These are phyloP conservation scores for Diaprepes abbreviatus DNA, from an alignment of 2,888 invertebrate species.

Conservation along the genomic window DNA sequence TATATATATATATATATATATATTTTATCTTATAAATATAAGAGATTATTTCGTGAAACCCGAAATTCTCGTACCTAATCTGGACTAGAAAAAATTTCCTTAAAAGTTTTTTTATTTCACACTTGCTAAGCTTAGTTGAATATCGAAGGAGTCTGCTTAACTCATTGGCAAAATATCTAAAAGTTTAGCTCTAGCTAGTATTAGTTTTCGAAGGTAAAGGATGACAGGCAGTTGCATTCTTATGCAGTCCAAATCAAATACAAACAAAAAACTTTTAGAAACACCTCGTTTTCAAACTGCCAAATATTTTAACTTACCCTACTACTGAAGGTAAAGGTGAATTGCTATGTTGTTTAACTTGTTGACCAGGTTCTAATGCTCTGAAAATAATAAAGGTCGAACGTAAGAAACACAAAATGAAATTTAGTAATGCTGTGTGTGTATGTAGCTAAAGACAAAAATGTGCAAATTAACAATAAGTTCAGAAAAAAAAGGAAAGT, in stretches of 20 bases:
- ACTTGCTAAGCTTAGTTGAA: too few species aligned
- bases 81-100: too few species aligned
- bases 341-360: slow-evolving; percentile 66
- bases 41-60: too few species aligned
- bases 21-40: too few species aligned
- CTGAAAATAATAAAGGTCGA: slow-evolving; percentile 71
- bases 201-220: too few species aligned
- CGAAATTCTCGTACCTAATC: too few species aligned
- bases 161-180: too few species aligned
- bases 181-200: too few species aligned
- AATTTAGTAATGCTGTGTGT: slow-evolving; percentile 38
- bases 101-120: too few species aligned
- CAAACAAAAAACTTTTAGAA: not conserved
- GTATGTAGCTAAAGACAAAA: slow-evolving; percentile 8
- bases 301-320: slow-evolving; percentile 71
- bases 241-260: slow-evolving; percentile 10
- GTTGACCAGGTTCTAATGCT: slow-evolving; percentile 72
- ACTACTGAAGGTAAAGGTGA: slow-evolving; percentile 74
- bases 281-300: not conserved
- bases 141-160: too few species aligned
- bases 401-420: slow-evolving; percentile 56
- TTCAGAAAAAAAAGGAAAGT: slow-evolving; percentile 18
- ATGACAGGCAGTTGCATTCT: too few species aligned
- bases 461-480: slow-evolving; percentile 29
- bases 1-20: too few species aligned